Evolutionary conservation across 2,888 invertebrate species (phyloP), one percentile per base, ranked within the genome.

Genomic region (Mellilla xanthometata): DNA sequence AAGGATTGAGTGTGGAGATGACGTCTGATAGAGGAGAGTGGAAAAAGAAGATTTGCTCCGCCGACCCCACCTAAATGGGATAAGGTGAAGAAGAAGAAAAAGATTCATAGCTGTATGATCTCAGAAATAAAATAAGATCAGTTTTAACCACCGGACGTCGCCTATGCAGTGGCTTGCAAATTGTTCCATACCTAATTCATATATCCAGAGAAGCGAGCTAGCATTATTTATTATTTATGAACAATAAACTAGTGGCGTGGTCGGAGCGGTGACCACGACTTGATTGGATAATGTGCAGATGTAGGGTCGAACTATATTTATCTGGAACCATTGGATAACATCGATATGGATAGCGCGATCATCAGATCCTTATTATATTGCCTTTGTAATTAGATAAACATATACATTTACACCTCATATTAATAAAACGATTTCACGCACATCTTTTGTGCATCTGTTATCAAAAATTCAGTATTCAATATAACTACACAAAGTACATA

Each of bases 211-310:
- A 39, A 52, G 54, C 49, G 40, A 55, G 47, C 53, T 53, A 15
- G 52, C 54, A 61, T 72, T 71, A n/a, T n/a, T n/a, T n/a, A n/a
- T n/a, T n/a, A 73, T 76, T 73, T 75, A 77, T 63, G 68, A 63
- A 62, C 70, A 65, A 19, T 19, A 19, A 70, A 65, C 56, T 49
- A 66, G 62, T 63, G 60, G 61, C 51, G 39, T 45, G 44, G 46
- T 39, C 62, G 65, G 76, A 70, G 72, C 78, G 70, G 70, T 77
- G 76, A 76, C 76, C 52, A 31, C 31, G 56, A 61, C 34, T 15
- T 68, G 74, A 82, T 81, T 82, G 80, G 63, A 81, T 81, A 80
- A 81, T 81, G 64, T 65, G 35, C 13, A 41, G 49, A 50, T 41
- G 42, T 43, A 35, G 52, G 52, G 55, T 52, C 44, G 47, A 58